Conservation (phyloP, 2,888 invertebrate species). For the Plutella xylostella region DNA sequence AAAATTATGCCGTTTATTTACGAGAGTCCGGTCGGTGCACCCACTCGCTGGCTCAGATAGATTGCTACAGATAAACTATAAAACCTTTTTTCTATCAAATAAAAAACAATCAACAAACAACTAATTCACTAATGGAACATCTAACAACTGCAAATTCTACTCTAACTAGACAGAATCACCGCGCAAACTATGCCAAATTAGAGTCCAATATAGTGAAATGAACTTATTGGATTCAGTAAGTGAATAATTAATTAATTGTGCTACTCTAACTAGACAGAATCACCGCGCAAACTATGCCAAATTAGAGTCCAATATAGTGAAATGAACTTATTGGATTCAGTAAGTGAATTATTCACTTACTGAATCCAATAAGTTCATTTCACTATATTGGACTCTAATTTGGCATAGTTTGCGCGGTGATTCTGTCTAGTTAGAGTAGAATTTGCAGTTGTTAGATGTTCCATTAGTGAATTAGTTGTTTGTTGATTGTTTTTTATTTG, state of each 20-base stretch:
- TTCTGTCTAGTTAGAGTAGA: not conserved
- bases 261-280: slow-evolving; percentile 10
- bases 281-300: not conserved
- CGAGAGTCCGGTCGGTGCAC: slow-evolving; percentile 41
- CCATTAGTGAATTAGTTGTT: slow-evolving; percentile 40
- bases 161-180: slow-evolving; percentile 5
- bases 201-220: not conserved
- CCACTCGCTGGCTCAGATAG: slow-evolving; percentile 48
- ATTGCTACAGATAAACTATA: slow-evolving; percentile 52
- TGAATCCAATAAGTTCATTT: slow-evolving; percentile 2
- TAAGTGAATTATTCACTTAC: too few species aligned
- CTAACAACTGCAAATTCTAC: slow-evolving; percentile 21
- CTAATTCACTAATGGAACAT: slow-evolving; percentile 42
- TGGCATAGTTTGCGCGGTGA: not conserved
- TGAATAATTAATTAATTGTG: too few species aligned
- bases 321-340: slow-evolving; percentile 1
- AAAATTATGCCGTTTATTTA: slow-evolving; percentile 59
- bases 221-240: slow-evolving; percentile 4
- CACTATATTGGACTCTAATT: slow-evolving; percentile 9
- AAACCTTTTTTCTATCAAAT: slow-evolving; percentile 45
- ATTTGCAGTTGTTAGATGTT: slow-evolving; percentile 26
- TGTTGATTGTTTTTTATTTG: slow-evolving; percentile 41
- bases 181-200: not conserved
- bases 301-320: not conserved
- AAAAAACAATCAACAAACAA: slow-evolving; percentile 34